Evolutionary conservation across 1,140 invertebrate genomes (phyloP).

Genomic region (Homalodisca vitripennis): DNA sequence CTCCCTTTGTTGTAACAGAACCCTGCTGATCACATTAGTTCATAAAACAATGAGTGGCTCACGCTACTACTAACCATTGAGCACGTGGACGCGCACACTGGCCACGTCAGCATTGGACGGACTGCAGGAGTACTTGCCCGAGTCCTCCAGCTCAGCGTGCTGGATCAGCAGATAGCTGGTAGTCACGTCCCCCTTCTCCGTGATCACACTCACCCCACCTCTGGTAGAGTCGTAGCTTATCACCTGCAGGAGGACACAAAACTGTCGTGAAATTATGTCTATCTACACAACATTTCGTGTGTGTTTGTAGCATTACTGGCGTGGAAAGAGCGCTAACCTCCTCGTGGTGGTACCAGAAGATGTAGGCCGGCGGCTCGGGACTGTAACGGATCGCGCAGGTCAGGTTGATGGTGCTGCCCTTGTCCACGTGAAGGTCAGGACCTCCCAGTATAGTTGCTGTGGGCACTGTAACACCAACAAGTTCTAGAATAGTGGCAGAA

Average conservation of each 20-base stretch:
- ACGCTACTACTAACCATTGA: constrained; percentile 64
- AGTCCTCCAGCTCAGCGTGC: constrained; percentile 79
- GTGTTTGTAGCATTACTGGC: too few relatives aligned
- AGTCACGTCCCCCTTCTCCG: constrained; percentile 86
- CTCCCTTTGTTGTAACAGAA: too few relatives aligned
- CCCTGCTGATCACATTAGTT: too few relatives aligned
- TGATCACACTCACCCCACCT: constrained; percentile 86
- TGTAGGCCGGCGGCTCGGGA: constrained; percentile 84
- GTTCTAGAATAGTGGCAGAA: too few relatives aligned
- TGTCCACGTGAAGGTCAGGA: constrained; percentile 85
- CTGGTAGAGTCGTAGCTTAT: constrained; percentile 90
- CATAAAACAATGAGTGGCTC: too few relatives aligned
- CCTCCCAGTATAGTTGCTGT: constrained; percentile 84
- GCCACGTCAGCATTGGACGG: constrained; percentile 87
- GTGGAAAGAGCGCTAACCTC: constrained; percentile 57
- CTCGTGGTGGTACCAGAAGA: constrained; percentile 93
- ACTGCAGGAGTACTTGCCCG: constrained; percentile 87
- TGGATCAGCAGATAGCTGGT: constrained; percentile 87
- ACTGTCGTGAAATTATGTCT: too few relatives aligned
- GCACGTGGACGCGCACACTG: constrained; percentile 81
- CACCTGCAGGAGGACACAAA: constrained; percentile 74
- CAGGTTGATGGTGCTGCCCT: constrained; percentile 85
- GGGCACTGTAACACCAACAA: constrained; percentile 81
- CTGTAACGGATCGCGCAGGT: constrained; percentile 89
- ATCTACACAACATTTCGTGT: too few relatives aligned